Base-by-base conservation (phyloP, 2,113 vertebrate species). In the Amphilophus citrinellus region DNA sequence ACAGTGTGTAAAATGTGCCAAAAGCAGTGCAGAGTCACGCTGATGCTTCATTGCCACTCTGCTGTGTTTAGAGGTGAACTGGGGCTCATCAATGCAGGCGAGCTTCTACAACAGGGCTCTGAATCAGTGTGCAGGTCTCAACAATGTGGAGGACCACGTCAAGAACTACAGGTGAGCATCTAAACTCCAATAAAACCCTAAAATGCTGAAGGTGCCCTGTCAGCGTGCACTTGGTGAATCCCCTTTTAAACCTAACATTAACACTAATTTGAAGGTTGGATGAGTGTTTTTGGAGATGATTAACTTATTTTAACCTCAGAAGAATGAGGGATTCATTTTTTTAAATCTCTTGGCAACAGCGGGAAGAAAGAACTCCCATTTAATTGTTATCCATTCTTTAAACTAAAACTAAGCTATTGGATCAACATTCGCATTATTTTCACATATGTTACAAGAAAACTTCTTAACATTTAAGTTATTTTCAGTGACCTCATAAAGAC, bases 41-140 rank as follows among this genome's bases (percentile, higher is more conserved):
- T 15, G 6, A 20, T 14, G 47, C 57, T 84, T 65, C 18, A 24
- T 22, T 61, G 5, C 39, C 2, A 0, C 6, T 58, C 58, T 60
- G 20, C 65, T 78, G 32, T 2, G 0, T 17, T 79, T 15, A 99
- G 98, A 93, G 2, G 97, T 99, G 42, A 99, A 99, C 94, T 99
- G 98, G 98, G 98, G 98, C 18, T 99, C 98, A 2, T 99, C 98
- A 0, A 96, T 99, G 15, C 98, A 99, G 91, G 98, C 98, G 0
- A 92, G 98, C 77, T 97, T 97, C 5, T 99, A 99, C 95, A 99
- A 97, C 94, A 95, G 98, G 89, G 98, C 98, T 17, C 95, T 99
- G 80, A 97, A 61, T 89, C 96, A 97, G 81, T 97, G 97, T 0
- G 96, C 98, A 35, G 94, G 97, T 50, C 97, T 99, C 84, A 99